Base-by-base conservation (phyloP, 2,113 vertebrate species). In the Todiramphus chloris region DNA sequence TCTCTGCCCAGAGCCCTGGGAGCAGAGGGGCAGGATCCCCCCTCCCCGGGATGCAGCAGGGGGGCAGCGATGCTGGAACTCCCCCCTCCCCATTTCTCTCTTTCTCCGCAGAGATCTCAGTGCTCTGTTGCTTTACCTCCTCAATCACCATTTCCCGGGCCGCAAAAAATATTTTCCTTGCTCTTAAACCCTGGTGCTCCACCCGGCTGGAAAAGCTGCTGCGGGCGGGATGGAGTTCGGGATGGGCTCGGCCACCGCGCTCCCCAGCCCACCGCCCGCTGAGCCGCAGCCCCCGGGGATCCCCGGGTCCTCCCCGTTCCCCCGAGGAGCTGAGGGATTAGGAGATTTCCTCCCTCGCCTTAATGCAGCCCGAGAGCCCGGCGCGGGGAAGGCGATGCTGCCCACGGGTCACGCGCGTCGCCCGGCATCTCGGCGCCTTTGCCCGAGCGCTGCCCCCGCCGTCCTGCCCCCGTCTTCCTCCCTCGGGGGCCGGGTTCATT, bases 91-190 rank as follows among this genome's bases (percentile, higher is more conserved):
- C 27, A 11, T 64, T 4, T 20, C 48, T 44, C 46, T 25, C 13
- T 37, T 63, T 60, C 75, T 15, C 4, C 14, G 30, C 18, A 6
- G 70, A 25, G 30, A 51, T 53, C 21, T 9, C 37, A 4, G 10
- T 12, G 44, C 82, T 43, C 31, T 3, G n/a, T n/a, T 75, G 18
- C 62, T 91, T 88, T 59, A 44, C 59, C 83, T 95, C 74, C 66
- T 87, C 6, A 25, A 14, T 58, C 33, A 1, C 6, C 12, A 82
- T 84, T 56, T 66, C 63, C 87, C 64, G 73, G 55, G 77, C 31
- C 2, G 37, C 67, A 83, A 88, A 86, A 94, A 96, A 93, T 85
- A 85, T 95, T 97, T 96, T 73, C 83, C 94, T 97, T 76, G 43
- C 80, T 91, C 35, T 84, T 41, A 60, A 94, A 66, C 67, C 91